phyloP scores from a whole-genome alignment of 2,797 vertebrate species.

The Tragelaphus oryx region DNA sequence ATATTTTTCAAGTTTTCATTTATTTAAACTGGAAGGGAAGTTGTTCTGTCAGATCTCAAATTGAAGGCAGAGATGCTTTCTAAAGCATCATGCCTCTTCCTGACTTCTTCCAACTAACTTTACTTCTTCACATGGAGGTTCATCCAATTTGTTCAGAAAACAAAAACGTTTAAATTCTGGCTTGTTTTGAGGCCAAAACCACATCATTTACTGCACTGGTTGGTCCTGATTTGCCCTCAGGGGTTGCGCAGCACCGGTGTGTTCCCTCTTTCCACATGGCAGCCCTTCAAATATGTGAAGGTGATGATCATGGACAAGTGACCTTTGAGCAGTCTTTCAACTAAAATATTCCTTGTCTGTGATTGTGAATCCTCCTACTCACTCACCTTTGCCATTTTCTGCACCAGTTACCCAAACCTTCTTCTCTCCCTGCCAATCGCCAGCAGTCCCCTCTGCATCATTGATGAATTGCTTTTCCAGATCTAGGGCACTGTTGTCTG shows the following conservation, averaged over 20 bases:
- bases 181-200: not conserved
- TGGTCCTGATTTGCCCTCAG: not conserved
- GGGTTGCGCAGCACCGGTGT: not conserved
- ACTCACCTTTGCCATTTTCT: conserved; percentile 49
- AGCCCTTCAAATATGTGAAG: conserved; percentile 43
- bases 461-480: not conserved
- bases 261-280: conserved; percentile 1
- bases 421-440: not conserved
- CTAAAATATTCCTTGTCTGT: not conserved
- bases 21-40: not conserved
- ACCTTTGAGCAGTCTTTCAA: conserved; percentile 35
- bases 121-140: not conserved
- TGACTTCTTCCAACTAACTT: not conserved
- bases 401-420: conserved; percentile 2
- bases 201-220: not conserved
- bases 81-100: not conserved
- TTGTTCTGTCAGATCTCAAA: not conserved
- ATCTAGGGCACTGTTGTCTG: not conserved
- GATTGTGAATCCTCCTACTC: not conserved
- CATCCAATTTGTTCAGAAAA: not conserved
- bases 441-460: no score
- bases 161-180: not conserved
- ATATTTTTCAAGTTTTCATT: not conserved
- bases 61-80: not conserved
- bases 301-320: conserved; percentile 40